Percentiles rank a stretch among this genome's conserved stretches.
These are phyloP conservation scores for Hippocampus barbouri DNA, from an alignment of 2,113 vertebrate genomes.

Conservation along the genomic window DNA sequence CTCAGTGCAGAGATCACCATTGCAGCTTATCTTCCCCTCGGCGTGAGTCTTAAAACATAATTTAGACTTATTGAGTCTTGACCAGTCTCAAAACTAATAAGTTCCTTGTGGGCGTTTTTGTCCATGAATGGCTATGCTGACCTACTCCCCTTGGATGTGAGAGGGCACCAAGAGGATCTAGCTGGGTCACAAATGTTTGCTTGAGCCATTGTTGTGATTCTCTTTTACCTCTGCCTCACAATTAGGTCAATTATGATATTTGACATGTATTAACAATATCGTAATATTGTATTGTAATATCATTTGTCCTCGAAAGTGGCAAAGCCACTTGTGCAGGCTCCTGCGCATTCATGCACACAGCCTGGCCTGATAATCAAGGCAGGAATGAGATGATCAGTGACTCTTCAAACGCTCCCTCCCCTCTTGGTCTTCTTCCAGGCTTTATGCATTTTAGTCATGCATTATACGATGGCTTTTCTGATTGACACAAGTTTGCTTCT, in stretches of 20 bases:
- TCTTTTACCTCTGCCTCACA: conserved; percentile 15
- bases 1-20: conserved; percentile 85
- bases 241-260: conserved; percentile 9
- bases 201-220: conserved; percentile 25
- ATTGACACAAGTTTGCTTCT: conserved; percentile 19
- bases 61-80: background rate
- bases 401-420: conserved; percentile 13
- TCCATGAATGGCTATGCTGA: background rate
- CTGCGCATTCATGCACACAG: conserved; percentile 5
- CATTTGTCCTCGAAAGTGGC: conserved; percentile 14
- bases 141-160: background rate
- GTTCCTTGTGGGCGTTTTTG: background rate
- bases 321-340: background rate
- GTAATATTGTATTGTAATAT: background rate
- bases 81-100: background rate
- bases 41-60: conserved; percentile 68
- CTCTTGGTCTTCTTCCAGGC: conserved; percentile 26
- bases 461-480: conserved; percentile 24
- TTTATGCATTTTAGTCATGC: conserved; percentile 45
- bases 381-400: conserved; percentile 35
- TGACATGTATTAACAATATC: no score
- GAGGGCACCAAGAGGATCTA: background rate
- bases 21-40: conserved; percentile 81
- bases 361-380: conserved; percentile 7
- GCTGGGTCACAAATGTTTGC: background rate